Base-by-base conservation (phyloP, 1,140 invertebrate species). In the Nasonia giraulti region DNA sequence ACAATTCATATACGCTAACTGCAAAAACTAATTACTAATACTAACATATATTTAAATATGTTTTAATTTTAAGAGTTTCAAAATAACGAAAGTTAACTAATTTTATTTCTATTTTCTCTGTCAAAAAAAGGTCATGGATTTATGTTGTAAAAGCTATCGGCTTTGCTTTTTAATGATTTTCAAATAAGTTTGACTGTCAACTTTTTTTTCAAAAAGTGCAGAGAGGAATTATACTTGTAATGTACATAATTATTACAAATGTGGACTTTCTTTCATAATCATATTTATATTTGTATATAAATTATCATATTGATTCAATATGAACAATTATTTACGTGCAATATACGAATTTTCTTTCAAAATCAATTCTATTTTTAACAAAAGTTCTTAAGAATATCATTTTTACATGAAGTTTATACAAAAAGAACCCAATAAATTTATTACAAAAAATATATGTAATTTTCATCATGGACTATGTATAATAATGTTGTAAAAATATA, bases 281-380 rank as follows among this genome's bases (percentile, higher is more conserved):
- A 83, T 10, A 87, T 0, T 1, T 78, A 86, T 80, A 68, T 83
- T 82, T 86, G 84, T 87, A 87, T 76, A 82, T 81, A 83, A 31
- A 83, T 78, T 83, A 55, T 71, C 33, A 62, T 86, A 82, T 62
- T 69, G 11, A 81, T 31, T 73, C 50, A 82, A 75, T 71, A 85
- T 84, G 8, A 82, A 84, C 50, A 79, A 50, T 68, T 75, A 23
- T 84, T 62, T 71, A 47, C 12, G 77, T 82, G 69, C 68, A 80
- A 80, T 73, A 75, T 62, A 44, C 12, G 31, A 20, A 68, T 69
- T 68, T 83, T 40, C 17, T 69, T 78, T 84, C 20, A 69, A 76
- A 68, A 84, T 83, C 31, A 31, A 73, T 50, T 55, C 17, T 83
- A 62, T 68, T 68, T 77, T 40, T 23, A 68, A 69, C 14, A 71